These are phyloP conservation scores for Plumapathes pennacea DNA, from an alignment of 92 coral and sea anemone species.

Conservation along the genomic window DNA sequence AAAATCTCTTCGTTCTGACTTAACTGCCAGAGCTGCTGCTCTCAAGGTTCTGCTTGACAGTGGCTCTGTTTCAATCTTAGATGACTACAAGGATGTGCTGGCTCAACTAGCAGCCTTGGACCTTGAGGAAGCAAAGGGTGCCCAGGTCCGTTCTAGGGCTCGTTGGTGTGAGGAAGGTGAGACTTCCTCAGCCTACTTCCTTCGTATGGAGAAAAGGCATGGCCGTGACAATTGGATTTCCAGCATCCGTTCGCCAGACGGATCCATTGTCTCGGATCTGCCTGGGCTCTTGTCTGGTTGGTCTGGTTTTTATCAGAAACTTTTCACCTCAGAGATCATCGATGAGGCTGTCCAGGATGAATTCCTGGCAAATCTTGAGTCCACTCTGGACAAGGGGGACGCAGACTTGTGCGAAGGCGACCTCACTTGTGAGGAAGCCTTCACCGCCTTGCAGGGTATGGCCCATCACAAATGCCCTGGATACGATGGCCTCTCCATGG, in stretches of 20 bases:
- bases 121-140: not conserved
- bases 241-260: not conserved
- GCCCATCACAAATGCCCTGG: not conserved
- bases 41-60: not conserved
- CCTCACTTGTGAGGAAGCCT: conserved; percentile 2
- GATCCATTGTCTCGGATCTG: not conserved
- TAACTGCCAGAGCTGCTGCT: not conserved
- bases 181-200: conserved; percentile 10
- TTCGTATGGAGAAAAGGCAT: not conserved
- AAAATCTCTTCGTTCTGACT: not conserved
- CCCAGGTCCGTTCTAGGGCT: not conserved
- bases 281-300: not conserved
- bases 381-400: not conserved
- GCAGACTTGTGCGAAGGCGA: conserved; percentile 1
- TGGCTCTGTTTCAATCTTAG: not conserved
- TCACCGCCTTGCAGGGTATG: not conserved
- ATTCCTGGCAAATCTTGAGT: not conserved
- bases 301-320: not conserved
- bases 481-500: not conserved
- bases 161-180: conserved; percentile 29
- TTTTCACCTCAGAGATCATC: not conserved
- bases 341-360: not conserved
- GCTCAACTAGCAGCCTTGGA: not conserved
- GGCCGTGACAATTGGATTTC: not conserved
- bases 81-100: not conserved